These are phyloP conservation scores for Andrena minutula DNA, from an alignment of 2,888 invertebrate species.

Conservation along the genomic window DNA sequence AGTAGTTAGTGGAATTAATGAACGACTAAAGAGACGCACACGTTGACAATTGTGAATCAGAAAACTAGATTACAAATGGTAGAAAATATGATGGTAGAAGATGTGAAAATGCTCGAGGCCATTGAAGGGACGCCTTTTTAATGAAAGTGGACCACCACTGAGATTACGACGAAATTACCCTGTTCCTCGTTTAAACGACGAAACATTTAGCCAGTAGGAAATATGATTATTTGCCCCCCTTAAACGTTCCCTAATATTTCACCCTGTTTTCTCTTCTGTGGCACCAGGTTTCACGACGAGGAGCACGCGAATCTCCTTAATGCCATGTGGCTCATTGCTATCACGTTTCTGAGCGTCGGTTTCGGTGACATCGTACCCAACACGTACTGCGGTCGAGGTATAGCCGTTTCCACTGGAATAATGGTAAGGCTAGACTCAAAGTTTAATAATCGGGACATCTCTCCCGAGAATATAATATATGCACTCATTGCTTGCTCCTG, in stretches of 20 bases:
- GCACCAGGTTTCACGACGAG: conserved; percentile 97
- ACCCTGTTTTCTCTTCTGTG: conserved; percentile 54
- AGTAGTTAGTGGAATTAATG: too few species aligned
- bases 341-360: conserved; percentile 99
- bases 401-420: conserved; percentile 99
- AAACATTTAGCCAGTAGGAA: conserved; percentile 1
- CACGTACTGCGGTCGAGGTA: conserved; percentile 99
- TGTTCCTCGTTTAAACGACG: too few species aligned
- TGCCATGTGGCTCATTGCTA: conserved; percentile 99
- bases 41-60: too few species aligned
- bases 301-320: conserved; percentile 99
- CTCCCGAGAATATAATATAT: conserved; percentile 30
- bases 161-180: not conserved
- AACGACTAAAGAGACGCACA: too few species aligned
- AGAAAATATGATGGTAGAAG: too few species aligned
- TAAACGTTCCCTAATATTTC: conserved; percentile 27
- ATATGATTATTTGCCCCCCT: conserved; percentile 22
- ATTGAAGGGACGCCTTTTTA: not conserved
- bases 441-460: conserved; percentile 42
- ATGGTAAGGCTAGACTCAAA: conserved; percentile 91
- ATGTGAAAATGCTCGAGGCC: too few species aligned
- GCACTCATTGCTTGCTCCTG: conserved; percentile 11
- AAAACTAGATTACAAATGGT: too few species aligned
- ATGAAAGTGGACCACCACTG: not conserved
- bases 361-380: conserved; percentile 99